Evolutionary conservation across 2,113 vertebrate genomes (phyloP), one percentile per base, ranked within the genome.

Genomic region (Prochilodus magdalenae): DNA sequence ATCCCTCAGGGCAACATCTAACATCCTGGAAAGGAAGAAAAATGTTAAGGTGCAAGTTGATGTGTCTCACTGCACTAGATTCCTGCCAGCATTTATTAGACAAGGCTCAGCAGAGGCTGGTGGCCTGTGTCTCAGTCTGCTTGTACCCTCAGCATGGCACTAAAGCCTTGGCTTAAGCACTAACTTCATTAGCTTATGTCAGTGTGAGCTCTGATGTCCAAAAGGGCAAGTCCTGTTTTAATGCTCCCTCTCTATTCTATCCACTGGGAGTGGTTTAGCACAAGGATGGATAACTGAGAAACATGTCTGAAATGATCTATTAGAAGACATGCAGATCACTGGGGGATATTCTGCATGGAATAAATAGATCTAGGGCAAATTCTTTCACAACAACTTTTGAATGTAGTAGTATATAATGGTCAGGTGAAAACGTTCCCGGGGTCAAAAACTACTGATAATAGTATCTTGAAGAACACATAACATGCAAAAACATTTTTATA

Each of bases 131-230:
- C 83, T 82, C 44, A 47, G 53, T 49, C 79, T 73, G 36, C 70
- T 80, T 80, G 40, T 22, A 59, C 33, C 57, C 63, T 47, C 47
- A 44, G 66, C 73, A 57, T 70, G 71, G 24, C 63, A 86, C 20
- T 70, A 30, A 75, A 27, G 44, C 26, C 71, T 6, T 16, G 33
- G 60, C 74, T 33, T 72, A 63, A 75, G 74, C 60, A 66, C 47
- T 77, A 86, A 79, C 85, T 84, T 78, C 79, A 84, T 86, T 83
- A 82, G 70, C 75, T 27, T 29, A 11, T 84, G 79, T 74, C 78
- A 78, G 55, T 67, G 51, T 76, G 51, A 81, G 69, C 74, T 81
- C 51, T 76, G 66, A 83, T 44, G 49, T 80, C 82, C 29, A 73
- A 84, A 75, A 70, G 62, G 74, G 74, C n/a, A 57, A 67, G 57